phyloP scores from a whole-genome alignment of 2,888 invertebrate species.

The Pecten maximus region DNA sequence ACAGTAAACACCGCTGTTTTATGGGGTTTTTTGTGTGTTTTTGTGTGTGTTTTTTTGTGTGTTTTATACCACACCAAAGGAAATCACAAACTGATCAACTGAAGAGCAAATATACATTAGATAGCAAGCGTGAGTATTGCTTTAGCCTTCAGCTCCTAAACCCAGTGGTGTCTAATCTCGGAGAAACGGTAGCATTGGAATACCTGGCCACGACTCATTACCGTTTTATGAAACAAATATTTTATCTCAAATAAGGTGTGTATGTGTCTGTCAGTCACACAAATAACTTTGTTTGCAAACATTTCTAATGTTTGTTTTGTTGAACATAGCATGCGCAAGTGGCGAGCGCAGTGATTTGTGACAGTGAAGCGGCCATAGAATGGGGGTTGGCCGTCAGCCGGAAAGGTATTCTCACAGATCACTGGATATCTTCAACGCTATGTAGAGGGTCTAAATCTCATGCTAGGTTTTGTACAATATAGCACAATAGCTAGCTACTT shows the following conservation, averaged over 20 bases:
- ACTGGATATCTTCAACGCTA: background rate
- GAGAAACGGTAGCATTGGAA: background rate
- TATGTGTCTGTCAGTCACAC: slow-evolving; percentile 33
- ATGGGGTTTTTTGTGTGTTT: too few species aligned
- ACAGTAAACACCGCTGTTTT: too few species aligned
- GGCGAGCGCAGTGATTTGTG: slow-evolving; percentile 7
- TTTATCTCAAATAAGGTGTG: slow-evolving; percentile 35
- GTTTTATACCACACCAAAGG: too few species aligned
- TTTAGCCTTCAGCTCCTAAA: background rate
- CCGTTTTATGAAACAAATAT: slow-evolving; percentile 32
- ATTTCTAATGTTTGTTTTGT: slow-evolving; percentile 27
- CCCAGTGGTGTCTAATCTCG: background rate
- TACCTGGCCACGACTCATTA: background rate
- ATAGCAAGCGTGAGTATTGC: background rate
- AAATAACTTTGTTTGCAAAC: slow-evolving; percentile 7
- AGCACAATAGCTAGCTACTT: background rate
- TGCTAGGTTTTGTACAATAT: background rate
- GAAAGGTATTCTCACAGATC: slow-evolving; percentile 24
- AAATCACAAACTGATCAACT: background rate
- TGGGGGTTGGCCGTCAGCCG: background rate
- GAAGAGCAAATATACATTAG: background rate
- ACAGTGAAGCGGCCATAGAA: background rate
- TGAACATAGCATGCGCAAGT: slow-evolving; percentile 35
- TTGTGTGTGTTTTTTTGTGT: too few species aligned
- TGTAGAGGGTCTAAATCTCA: slow-evolving; percentile 8